Evolutionary conservation across 1,140 invertebrate species (phyloP).

Genomic region (Zaprionus kolodkinae): DNA sequence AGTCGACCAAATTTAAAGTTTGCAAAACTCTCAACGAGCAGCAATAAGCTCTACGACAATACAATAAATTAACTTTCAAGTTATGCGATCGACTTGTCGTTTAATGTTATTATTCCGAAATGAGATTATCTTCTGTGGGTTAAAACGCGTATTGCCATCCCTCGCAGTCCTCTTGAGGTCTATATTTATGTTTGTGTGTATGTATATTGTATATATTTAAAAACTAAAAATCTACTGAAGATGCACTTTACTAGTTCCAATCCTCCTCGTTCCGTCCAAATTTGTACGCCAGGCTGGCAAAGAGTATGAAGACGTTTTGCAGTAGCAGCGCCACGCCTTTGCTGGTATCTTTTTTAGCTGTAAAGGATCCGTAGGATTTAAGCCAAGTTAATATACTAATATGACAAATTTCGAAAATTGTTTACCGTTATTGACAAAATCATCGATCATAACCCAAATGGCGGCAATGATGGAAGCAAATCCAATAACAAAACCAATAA

Average conservation of each 20-base stretch:
- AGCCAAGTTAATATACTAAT: not conserved
- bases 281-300: conserved; percentile 95
- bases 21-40: not conserved
- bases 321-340: conserved; percentile 96
- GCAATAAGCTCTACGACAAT: not conserved
- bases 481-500: conserved; percentile 97
- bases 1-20: conserved; percentile 49
- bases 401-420: not conserved
- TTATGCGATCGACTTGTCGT: conserved; percentile 56
- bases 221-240: conserved; percentile 1
- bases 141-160: conserved; percentile 15
- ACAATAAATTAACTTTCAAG: conserved; percentile 57
- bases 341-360: conserved; percentile 86
- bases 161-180: not conserved
- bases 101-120: conserved; percentile 60
- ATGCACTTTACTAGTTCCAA: conserved; percentile 86
- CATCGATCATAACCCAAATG: conserved; percentile 97
- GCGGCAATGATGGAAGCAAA: conserved; percentile 98
- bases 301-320: conserved; percentile 98
- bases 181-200: conserved; percentile 20
- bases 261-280: conserved; percentile 96
- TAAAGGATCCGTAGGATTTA: not conserved
- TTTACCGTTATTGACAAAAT: conserved; percentile 85
- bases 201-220: conserved; percentile 33
- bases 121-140: conserved; percentile 64